phyloP scores from a whole-genome alignment of 2,113 vertebrate species.

The Proterorhinus semilunaris region DNA sequence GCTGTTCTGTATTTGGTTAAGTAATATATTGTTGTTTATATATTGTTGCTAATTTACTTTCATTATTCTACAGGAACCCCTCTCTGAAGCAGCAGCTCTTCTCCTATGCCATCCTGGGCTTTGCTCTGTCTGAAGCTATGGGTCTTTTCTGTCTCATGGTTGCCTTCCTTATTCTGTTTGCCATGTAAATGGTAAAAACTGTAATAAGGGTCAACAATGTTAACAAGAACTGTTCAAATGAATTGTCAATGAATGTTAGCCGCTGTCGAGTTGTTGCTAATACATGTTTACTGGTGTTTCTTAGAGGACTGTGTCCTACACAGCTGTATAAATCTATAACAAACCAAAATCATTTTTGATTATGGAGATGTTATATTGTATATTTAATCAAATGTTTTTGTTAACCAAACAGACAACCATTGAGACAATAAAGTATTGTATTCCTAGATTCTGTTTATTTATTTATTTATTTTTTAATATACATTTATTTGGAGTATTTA shows the following conservation, averaged over 20 bases:
- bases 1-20: no score
- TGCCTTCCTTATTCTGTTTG: constrained; percentile 98
- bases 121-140: constrained; percentile 98
- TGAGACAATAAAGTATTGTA: constrained; percentile 71
- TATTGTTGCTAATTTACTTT: neutral
- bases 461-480: neutral
- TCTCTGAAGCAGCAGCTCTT: constrained; percentile 99
- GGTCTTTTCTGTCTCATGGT: constrained; percentile 99
- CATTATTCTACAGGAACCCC: constrained; percentile 85
- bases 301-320: constrained; percentile 60
- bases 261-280: constrained; percentile 7
- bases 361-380: constrained; percentile 80
- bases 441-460: constrained; percentile 45
- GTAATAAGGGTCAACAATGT: constrained; percentile 33
- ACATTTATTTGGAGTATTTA: no score
- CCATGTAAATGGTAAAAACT: constrained; percentile 82
- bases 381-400: constrained; percentile 84
- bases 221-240: constrained; percentile 58
- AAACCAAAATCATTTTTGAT: constrained; percentile 54
- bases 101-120: constrained; percentile 98
- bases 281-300: constrained; percentile 36
- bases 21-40: neutral
- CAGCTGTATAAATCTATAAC: constrained; percentile 81
- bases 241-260: constrained; percentile 29
- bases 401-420: constrained; percentile 70